phyloP scores from a whole-genome alignment of 2,888 invertebrate species.

The Caradrina clavipalpis region DNA sequence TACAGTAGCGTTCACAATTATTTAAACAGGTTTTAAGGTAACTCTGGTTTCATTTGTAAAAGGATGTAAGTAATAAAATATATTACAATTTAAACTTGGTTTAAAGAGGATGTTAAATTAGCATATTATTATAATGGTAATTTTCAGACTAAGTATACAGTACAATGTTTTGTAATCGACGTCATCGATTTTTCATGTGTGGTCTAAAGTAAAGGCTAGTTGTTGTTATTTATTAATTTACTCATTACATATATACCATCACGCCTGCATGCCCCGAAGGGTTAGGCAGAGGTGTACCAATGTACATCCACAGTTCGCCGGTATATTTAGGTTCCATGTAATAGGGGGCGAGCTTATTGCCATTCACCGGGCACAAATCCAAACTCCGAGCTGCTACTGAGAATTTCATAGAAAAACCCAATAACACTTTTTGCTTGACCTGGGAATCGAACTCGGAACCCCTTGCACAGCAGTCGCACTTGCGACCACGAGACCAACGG shows the following conservation, averaged over 20 bases:
- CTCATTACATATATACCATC: background rate
- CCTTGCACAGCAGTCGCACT: too few species aligned
- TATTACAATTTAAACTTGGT: constrained; percentile 1
- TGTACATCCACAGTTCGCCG: too few species aligned
- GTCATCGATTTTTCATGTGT: constrained; percentile 58
- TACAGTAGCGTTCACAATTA: constrained; percentile 54
- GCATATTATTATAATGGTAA: constrained; percentile 54
- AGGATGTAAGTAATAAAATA: constrained; percentile 10
- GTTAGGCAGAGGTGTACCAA: too few species aligned
- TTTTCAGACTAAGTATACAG: constrained; percentile 54
- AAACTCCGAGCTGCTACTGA: too few species aligned
- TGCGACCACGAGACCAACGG: too few species aligned
- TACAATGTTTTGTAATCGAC: constrained; percentile 58
- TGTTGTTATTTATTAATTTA: background rate
- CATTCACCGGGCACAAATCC: too few species aligned
- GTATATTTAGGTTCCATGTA: too few species aligned
- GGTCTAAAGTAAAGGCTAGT: constrained; percentile 38
- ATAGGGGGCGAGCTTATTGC: too few species aligned
- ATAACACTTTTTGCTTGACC: too few species aligned
- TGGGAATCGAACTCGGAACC: too few species aligned
- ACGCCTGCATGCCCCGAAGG: too few species aligned
- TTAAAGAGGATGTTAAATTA: constrained; percentile 47
- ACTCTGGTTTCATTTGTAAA: background rate
- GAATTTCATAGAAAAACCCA: too few species aligned
- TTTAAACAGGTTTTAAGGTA: background rate